Evolutionary conservation across 2,888 invertebrate species (phyloP).

Genomic region (Rhagonycha fulva): DNA sequence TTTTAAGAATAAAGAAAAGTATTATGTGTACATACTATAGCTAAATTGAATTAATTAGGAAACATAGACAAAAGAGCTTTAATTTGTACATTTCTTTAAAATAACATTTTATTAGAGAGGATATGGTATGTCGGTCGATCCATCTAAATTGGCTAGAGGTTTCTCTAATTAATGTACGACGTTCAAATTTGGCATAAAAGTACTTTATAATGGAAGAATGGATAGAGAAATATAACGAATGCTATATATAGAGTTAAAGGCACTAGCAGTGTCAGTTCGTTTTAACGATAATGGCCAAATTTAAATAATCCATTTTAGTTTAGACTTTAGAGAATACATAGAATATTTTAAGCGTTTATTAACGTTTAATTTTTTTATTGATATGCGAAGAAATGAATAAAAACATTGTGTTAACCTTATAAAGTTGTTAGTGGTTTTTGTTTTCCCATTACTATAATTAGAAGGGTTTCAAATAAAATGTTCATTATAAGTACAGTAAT

Average conservation of each 20-base stretch:
- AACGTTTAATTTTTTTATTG: background rate
- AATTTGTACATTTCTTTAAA: background rate
- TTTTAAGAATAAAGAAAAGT: too few species aligned
- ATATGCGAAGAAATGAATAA: background rate
- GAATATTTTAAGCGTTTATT: background rate
- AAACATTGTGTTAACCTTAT: background rate
- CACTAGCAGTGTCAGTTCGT: background rate
- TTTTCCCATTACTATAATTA: background rate
- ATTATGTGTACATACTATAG: too few species aligned
- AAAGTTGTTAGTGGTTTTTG: background rate
- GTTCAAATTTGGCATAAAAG: background rate
- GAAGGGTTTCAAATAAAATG: background rate
- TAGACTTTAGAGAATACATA: background rate
- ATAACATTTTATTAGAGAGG: background rate
- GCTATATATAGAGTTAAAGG: background rate
- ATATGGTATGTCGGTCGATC: background rate
- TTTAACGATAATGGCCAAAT: background rate
- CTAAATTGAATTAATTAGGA: too few species aligned
- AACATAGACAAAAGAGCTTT: too few species aligned
- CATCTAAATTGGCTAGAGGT: background rate
- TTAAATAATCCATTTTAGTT: background rate
- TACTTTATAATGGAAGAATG: background rate
- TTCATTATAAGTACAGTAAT: background rate
- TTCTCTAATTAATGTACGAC: background rate
- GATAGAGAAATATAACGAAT: background rate